Evolutionary conservation across 2,113 vertebrate genomes (phyloP), one percentile per base, ranked within the genome.

Genomic region (Ibidorhyncha struthersii): DNA sequence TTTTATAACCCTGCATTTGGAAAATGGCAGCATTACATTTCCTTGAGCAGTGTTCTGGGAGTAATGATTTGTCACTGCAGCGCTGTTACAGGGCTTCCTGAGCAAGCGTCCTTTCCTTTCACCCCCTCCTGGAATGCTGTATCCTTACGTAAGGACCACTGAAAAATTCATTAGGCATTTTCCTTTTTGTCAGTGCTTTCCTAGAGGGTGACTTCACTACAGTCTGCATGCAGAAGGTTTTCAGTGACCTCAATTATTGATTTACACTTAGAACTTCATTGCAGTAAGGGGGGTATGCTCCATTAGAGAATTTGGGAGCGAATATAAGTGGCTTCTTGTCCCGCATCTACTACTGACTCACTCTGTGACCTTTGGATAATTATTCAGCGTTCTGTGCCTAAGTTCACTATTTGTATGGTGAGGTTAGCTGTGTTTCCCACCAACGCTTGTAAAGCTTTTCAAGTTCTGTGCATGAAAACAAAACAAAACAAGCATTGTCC

Each of bases 1-100:
- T 96, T 97, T 97, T 97, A 86, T 93, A 96, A 95, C 96, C 91
- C 47, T 89, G 91, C 93, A 85, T 97, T 97, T 97, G 95, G 96
- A 87, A 97, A 97, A 90, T 6, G 32, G 83, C 76, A 96, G 81
- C 65, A 69, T 97, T 97, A 80, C 82, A 45, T 89, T 97, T 97
- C 79, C 80, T 94, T 96, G 88, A 96, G 84, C 93, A 87, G 71
- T 90, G 71, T 88, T 95, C 86, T 94, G 86, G 89, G 91, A 94
- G n/a, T 89, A 70, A 80, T 90, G 92, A 94, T 94, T 96, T 97
- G 93, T 94, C 69, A 47, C 89, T 87, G 63, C 80, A 95, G 89
- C 72, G 87, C 56, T 43, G 41, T 58, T 90, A 34, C 82, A 78
- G 56, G 41, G 40, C 80, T 93, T 97, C 70, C 72, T 30, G 25